Evolutionary conservation across 2,888 invertebrate genomes (phyloP).

Genomic region (Acleris holmiana): DNA sequence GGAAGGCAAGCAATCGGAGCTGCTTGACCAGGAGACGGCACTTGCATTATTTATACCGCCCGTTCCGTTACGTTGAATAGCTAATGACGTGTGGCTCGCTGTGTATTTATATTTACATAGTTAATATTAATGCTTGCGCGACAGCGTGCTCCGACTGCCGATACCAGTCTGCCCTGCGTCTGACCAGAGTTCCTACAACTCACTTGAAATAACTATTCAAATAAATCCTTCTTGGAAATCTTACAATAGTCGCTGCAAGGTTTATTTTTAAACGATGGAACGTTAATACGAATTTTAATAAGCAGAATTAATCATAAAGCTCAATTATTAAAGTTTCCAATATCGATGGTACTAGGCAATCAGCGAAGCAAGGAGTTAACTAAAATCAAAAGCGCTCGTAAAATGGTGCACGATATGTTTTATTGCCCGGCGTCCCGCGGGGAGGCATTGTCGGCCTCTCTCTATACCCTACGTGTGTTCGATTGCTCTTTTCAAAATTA

Average conservation of each 20-base stretch:
- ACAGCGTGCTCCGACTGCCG: constrained; percentile 44
- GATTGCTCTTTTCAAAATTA: constrained; percentile 40
- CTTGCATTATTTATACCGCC: constrained; percentile 67
- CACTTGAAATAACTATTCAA: constrained; percentile 36
- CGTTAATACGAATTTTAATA: constrained; percentile 27
- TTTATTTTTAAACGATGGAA: constrained; percentile 28
- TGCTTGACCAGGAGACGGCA: constrained; percentile 54
- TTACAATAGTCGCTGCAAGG: constrained; percentile 28
- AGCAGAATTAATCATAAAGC: constrained; percentile 21
- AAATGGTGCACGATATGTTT: constrained; percentile 31
- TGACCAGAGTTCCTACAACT: constrained; percentile 30
- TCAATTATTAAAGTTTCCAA: constrained; percentile 24
- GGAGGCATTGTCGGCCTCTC: constrained; percentile 41
- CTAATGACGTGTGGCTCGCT: constrained; percentile 63
- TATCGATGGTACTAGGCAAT: constrained; percentile 26
- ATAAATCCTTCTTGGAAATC: constrained; percentile 34
- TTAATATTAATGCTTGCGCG: constrained; percentile 56
- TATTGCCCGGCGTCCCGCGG: constrained; percentile 42
- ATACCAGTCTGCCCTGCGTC: constrained; percentile 45
- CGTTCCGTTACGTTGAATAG: constrained; percentile 79
- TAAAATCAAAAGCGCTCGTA: constrained; percentile 23
- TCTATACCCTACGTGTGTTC: constrained; percentile 39
- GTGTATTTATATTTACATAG: constrained; percentile 50
- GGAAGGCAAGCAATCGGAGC: constrained; percentile 47
- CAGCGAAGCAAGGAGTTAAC: constrained; percentile 26